Evolutionary conservation across 2,888 invertebrate species (phyloP), one percentile per base, ranked within the genome.

Genomic region (Formica aserva): DNA sequence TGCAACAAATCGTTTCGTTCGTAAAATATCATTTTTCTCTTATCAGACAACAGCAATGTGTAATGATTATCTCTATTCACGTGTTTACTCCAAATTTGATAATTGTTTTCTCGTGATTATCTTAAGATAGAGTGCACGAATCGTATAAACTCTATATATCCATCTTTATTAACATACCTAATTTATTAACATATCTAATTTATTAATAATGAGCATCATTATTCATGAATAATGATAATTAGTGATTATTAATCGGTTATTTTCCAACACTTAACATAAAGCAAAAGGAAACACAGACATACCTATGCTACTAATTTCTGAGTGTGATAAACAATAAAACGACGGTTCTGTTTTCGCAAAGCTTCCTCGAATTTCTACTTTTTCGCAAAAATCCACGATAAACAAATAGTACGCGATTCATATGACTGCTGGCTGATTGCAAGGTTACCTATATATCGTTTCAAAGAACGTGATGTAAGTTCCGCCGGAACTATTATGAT

Each of bases 71-170:
- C 26, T 74, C 63, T 32, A 65, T 35, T 74, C 18, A 65, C 65
- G 26, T 52, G 35, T 76, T 65, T 76, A 67, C 6, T 55, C 38
- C 26, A 52, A 76, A 67, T 55, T 52, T 11, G 32, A 62, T 2
- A 15, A 66, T 41, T 13, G 66, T 13, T 32, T 52, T 38, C 4
- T 9, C 2, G 9, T 41, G 2, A 5, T 3, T 9, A n/a, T 15
- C 8, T 62, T 9, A 13, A 57, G n/a, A 55, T 15, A 52, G n/a
- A 71, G 52, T 72, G 5, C 11, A 9, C n/a, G 3, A 48, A 67
- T 26, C 32, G 15, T 6, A 72, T 18, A 72, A 38, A 38, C 22
- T 71, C 71, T 71, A n/a, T 52, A 69, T 15, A 52, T 69, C 5
- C 15, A 4, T 15, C 35, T 55, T 71, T 15, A 29, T 69, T 69